These are phyloP conservation scores for Cinclus cinclus DNA, from an alignment of 2,113 vertebrate genomes.

Conservation along the genomic window DNA sequence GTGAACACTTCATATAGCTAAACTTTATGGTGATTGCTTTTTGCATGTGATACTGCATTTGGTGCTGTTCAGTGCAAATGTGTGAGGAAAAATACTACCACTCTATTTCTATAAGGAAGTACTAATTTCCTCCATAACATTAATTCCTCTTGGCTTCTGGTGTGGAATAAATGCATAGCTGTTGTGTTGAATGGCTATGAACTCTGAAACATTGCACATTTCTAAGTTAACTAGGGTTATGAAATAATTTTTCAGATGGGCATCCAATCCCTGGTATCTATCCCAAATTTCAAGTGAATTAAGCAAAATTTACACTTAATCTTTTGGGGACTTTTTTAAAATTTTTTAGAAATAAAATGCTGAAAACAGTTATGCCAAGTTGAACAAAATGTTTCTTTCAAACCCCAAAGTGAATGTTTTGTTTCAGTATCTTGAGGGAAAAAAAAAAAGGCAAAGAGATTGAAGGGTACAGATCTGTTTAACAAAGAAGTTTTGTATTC, in stretches of 20 bases:
- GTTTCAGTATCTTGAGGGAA: neutral
- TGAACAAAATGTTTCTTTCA: neutral
- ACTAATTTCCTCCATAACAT: neutral
- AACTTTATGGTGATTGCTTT: neutral
- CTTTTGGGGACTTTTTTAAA: rapidly evolving
- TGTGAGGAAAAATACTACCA: neutral
- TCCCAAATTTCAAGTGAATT: neutral
- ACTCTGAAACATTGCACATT: neutral
- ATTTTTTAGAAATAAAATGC: neutral
- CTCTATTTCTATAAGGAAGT: neutral
- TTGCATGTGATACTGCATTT: neutral
- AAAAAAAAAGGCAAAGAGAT: neutral
- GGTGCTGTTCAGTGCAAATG: neutral
- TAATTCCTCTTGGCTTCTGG: neutral
- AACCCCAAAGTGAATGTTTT: neutral
- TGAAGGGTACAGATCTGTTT: neutral
- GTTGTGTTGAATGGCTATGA: neutral
- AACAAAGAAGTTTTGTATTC: neutral
- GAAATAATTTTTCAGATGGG: neutral
- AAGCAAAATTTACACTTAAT: neutral
- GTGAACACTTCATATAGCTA: neutral
- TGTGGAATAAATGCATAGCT: neutral
- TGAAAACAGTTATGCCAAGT: neutral
- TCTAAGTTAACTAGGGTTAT: neutral
- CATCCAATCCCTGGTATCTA: neutral